Base-by-base conservation (phyloP, 1,140 invertebrate species). In the Coptotermes formosanus region DNA sequence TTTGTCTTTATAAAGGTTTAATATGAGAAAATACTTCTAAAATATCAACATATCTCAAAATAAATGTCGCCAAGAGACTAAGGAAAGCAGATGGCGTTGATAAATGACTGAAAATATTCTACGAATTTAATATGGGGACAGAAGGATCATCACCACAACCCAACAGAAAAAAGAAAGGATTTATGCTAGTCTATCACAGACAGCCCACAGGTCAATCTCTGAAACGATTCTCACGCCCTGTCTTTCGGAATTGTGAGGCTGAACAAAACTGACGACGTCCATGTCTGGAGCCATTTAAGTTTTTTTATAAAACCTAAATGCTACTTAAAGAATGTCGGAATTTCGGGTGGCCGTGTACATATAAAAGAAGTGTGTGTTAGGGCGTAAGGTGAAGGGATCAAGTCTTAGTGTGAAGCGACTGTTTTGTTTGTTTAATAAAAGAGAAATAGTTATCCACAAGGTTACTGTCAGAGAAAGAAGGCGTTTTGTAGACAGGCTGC, bases 351-450 rank as follows among this genome's bases (percentile, higher is more conserved):
- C 30, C 25, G 64, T 6, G 64, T 11, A 25, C n/a, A 30, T 75
- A 30, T 75, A 75, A 75, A 75, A 30, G 64, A 30, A 75, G 64
- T 30, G 4, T 75, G 64, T 75, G 64, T n/a, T 7, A 30, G 64
- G 64, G 64, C 64, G 64, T n/a, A 75, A 75, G 64, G 64, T 75
- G 64, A 75, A 30, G 64, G 64, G 64, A 75, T 75, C 64, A 75
- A 30, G 9, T 9, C 64, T 3, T 2, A 14, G 3, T 75, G 64
- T 11, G n/a, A 75, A 30, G 25, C 16, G 1, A 75, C 19, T 64
- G n/a, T n/a, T 75, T 30, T 75, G 64, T 75, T 75, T 75, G n/a
- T 16, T 75, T 75, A 75, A 75, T 75, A 75, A 75, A 75, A 75
- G 64, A 30, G 25, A 75, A n/a, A 75, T 30, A 75, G 64, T 30